These are phyloP conservation scores for Platycheirus rosarum DNA, from an alignment of 2,888 invertebrate species.

Conservation along the genomic window DNA sequence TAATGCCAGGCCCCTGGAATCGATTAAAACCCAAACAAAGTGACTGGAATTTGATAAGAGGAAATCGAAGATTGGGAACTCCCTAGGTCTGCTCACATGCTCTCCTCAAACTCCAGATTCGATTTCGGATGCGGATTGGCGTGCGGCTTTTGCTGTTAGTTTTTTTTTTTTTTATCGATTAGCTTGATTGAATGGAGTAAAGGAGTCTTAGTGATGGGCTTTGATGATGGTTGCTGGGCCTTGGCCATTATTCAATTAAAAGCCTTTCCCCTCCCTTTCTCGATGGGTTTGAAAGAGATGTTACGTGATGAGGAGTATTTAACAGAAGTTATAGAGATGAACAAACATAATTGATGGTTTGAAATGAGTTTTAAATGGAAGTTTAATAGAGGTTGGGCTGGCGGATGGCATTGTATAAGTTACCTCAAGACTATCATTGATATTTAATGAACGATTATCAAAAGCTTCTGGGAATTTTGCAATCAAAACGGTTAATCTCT, in stretches of 20 bases:
- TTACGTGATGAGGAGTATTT: slow-evolving; percentile 59
- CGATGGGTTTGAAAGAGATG: slow-evolving; percentile 34
- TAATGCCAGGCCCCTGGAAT: slow-evolving; percentile 1
- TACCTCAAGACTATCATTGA: slow-evolving; percentile 9
- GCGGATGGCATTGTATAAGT: background rate
- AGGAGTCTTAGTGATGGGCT: slow-evolving; percentile 3
- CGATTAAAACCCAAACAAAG: background rate
- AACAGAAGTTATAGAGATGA: slow-evolving; percentile 41
- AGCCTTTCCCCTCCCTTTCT: background rate
- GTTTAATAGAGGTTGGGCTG: slow-evolving; percentile 52
- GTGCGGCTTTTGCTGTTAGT: slow-evolving; percentile 5
- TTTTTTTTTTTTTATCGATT: slow-evolving; percentile 45
- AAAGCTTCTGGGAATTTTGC: slow-evolving; percentile 37
- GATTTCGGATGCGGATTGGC: slow-evolving; percentile 28
- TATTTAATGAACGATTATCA: slow-evolving; percentile 32
- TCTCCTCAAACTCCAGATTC: slow-evolving; percentile 14
- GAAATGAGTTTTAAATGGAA: slow-evolving; percentile 47
- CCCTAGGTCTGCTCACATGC: background rate
- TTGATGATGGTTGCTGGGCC: background rate
- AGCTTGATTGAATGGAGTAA: slow-evolving; percentile 30
- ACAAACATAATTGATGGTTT: slow-evolving; percentile 55
- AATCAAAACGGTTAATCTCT: slow-evolving; percentile 4
- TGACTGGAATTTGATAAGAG: slow-evolving; percentile 15
- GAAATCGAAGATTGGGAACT: no score
- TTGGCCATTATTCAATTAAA: slow-evolving; percentile 55